Evolutionary conservation across 2,888 invertebrate species (phyloP).

Genomic region (Eulithis prunata): DNA sequence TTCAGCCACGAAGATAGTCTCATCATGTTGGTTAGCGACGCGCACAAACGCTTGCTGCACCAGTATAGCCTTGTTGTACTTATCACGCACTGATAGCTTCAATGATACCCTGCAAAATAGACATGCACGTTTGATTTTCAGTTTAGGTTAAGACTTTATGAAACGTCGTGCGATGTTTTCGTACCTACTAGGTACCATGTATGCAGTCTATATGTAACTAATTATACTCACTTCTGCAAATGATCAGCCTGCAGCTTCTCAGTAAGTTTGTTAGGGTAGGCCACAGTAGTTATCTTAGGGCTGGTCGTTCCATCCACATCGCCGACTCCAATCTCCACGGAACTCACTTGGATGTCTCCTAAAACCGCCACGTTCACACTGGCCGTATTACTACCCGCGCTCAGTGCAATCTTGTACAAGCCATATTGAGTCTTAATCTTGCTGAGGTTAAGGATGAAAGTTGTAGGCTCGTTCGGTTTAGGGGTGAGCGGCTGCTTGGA

Average conservation of each 20-base stretch:
- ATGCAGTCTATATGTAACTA: background rate
- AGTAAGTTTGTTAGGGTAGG: slow-evolving; percentile 88
- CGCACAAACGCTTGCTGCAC: slow-evolving; percentile 96
- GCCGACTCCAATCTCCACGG: slow-evolving; percentile 93
- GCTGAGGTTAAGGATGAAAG: slow-evolving; percentile 91
- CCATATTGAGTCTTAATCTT: slow-evolving; percentile 92
- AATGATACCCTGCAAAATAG: slow-evolving; percentile 85
- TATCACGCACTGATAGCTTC: slow-evolving; percentile 91
- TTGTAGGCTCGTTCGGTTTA: slow-evolving; percentile 84
- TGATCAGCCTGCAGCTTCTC: slow-evolving; percentile 92
- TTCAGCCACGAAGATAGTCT: slow-evolving; percentile 97
- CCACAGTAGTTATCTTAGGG: slow-evolving; percentile 89
- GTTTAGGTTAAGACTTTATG: too few relatives aligned
- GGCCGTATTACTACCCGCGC: slow-evolving; percentile 86
- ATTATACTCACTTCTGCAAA: slow-evolving; percentile 89
- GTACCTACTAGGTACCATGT: too few relatives aligned
- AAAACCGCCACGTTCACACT: slow-evolving; percentile 88
- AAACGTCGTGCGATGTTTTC: too few relatives aligned
- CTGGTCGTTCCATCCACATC: slow-evolving; percentile 96
- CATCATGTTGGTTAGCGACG: slow-evolving; percentile 90
- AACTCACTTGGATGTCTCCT: slow-evolving; percentile 90
- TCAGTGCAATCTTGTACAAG: slow-evolving; percentile 92
- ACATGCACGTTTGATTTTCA: background rate
- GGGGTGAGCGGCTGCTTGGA: slow-evolving; percentile 85
- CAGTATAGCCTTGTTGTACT: slow-evolving; percentile 86